phyloP scores from a whole-genome alignment of 2,888 invertebrate species.

The Argyresthia albistria region DNA sequence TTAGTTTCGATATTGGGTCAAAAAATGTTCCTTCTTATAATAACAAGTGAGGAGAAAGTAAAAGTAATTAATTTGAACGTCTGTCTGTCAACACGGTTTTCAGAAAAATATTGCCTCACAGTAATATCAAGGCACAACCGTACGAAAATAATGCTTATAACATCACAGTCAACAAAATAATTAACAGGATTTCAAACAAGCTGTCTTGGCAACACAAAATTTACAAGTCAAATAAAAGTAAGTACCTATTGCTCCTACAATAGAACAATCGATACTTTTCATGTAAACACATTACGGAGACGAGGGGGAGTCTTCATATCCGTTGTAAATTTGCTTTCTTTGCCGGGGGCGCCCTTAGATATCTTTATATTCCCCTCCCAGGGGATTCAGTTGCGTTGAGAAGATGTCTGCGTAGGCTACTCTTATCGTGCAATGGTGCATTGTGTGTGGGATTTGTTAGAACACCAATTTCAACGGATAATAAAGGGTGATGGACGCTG shows the following conservation, averaged over 20 bases:
- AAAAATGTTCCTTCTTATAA: too few species aligned
- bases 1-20: not conserved
- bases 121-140: too few species aligned
- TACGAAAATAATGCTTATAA: too few species aligned
- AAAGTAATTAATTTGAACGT: too few species aligned
- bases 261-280: slow-evolving; percentile 65
- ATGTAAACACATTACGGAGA: slow-evolving; percentile 61
- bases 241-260: slow-evolving; percentile 17
- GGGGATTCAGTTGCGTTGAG: slow-evolving; percentile 63
- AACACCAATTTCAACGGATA: too few species aligned
- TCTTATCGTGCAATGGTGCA: not conserved
- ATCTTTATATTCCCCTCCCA: slow-evolving; percentile 47
- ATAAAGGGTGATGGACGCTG: too few species aligned
- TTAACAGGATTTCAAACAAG: slow-evolving; percentile 24
- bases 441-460: too few species aligned
- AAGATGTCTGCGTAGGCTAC: slow-evolving; percentile 12
- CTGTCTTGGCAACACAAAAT: slow-evolving; percentile 42
- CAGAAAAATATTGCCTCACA: too few species aligned
- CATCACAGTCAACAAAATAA: not conserved
- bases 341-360: slow-evolving; percentile 29
- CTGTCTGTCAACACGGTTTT: too few species aligned
- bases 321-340: slow-evolving; percentile 9
- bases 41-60: too few species aligned
- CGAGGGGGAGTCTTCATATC: slow-evolving; percentile 3
- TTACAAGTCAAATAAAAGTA: slow-evolving; percentile 68